Evolutionary conservation across 2,113 vertebrate genomes (phyloP), one percentile per base, ranked within the genome.

Genomic region (Neoarius graeffei): DNA sequence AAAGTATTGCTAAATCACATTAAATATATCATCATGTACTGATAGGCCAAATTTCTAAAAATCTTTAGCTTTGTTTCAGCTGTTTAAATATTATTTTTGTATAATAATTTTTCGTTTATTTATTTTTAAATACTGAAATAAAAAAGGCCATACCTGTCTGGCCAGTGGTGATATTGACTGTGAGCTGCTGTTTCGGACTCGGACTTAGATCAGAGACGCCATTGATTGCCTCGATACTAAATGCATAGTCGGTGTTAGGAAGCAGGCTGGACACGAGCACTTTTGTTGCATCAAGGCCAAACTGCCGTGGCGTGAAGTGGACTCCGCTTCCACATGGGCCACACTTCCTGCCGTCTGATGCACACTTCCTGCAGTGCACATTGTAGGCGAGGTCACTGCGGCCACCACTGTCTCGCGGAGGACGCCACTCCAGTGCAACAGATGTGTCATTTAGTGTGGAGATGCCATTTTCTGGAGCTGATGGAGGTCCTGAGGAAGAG

Each of bases 161-260:
- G 42, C 95, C 94, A 3, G 96, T 97, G 35, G 96, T 96, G 90
- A 97, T 90, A 69, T 96, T 96, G 88, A 96, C 91, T 11, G 93
- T 91, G 0, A 95, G 94, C 0, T 91, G 93, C 66, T 94, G 95
- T 84, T 93, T 94, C 0, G 93, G 94, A 1, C 88, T 90, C 4
- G 94, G 92, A 85, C 95, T 96, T 13, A 96, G 90, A 80, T 96
- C 95, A 0, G 96, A 96, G 23, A 96, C 95, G 1, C 96, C 96
- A 0, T 96, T 96, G 85, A 96, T 92, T 59, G 95, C 95, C 93
- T 96, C 96, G 1, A 96, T 86, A 52, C 94, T 95, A 87, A 96
- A 97, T 87, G 94, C 95, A 91, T 96, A 97, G 93, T 96, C 96
- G 62, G 95, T 96, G 88, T 96, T 95, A 0, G 96, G 95, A 91